phyloP scores from a whole-genome alignment of 2,888 invertebrate genomes.

The Andrena fulva region DNA sequence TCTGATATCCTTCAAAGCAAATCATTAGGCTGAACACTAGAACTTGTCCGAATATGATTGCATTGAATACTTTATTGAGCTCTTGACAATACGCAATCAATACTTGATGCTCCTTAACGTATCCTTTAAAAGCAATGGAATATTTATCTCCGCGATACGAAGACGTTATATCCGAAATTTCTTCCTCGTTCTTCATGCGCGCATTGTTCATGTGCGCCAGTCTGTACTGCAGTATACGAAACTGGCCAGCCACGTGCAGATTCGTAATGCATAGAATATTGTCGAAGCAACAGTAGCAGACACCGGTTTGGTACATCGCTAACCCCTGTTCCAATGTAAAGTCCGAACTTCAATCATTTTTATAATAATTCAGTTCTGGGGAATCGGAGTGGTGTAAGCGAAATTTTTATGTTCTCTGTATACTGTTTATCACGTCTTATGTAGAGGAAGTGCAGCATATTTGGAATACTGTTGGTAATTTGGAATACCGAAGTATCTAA shows the following conservation, averaged over 20 bases:
- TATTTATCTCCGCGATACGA: not conserved
- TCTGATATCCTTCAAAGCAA: not conserved
- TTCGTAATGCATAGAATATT: not conserved
- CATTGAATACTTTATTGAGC: not conserved
- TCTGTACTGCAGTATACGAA: constrained; percentile 22
- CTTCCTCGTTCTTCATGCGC: not conserved
- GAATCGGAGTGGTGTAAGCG: too few species aligned
- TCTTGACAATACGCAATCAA: not conserved
- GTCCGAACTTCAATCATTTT: too few species aligned
- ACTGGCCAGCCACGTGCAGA: constrained; percentile 8
- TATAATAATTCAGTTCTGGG: too few species aligned
- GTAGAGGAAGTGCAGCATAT: too few species aligned
- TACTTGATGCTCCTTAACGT: not conserved
- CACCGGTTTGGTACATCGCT: not conserved
- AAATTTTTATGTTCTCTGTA: too few species aligned
- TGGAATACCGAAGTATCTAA: too few species aligned
- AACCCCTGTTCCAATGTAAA: not conserved
- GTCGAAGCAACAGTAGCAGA: constrained; percentile 5
- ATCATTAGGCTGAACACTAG: not conserved
- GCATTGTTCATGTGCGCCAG: not conserved
- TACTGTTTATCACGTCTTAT: too few species aligned
- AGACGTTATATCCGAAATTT: not conserved
- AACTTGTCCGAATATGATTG: not conserved
- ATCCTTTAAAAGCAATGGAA: not conserved
- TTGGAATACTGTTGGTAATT: too few species aligned